Percentiles rank a stretch among this genome's conserved stretches.
phyloP scores from a whole-genome alignment of 1,140 invertebrate genomes.

The Periplaneta americana region DNA sequence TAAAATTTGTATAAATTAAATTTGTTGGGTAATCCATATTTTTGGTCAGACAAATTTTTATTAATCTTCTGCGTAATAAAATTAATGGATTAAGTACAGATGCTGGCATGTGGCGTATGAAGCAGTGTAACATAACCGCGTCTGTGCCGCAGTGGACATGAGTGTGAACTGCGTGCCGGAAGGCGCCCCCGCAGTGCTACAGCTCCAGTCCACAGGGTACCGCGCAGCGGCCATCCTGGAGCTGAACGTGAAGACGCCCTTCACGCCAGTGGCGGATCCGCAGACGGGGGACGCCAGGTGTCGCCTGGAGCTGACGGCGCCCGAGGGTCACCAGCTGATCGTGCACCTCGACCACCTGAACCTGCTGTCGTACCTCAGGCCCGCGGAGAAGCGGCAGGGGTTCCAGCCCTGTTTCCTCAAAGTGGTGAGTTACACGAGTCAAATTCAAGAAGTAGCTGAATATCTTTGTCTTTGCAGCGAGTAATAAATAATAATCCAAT shows the following conservation, averaged over 20 bases:
- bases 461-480: no score
- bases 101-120: no score
- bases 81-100: no score
- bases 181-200: neutral
- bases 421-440: constrained; percentile 3
- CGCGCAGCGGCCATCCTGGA: neutral
- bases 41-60: no score
- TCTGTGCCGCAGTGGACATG: neutral
- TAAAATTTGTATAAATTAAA: no score
- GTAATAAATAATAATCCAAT: no score
- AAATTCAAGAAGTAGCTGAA: no score
- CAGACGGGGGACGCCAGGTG: neutral
- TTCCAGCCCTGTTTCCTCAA: neutral
- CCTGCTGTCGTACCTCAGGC: neutral
- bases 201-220: neutral
- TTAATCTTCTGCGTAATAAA: no score
- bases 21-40: no score
- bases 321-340: neutral
- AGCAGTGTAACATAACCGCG: no score
- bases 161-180: neutral
- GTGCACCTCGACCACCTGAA: neutral
- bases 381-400: neutral
- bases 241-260: neutral
- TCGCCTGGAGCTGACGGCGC: neutral
- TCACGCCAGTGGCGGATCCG: neutral